Evolutionary conservation across 2,113 vertebrate genomes (phyloP).

Genomic region (Forbesichthys agassizii): DNA sequence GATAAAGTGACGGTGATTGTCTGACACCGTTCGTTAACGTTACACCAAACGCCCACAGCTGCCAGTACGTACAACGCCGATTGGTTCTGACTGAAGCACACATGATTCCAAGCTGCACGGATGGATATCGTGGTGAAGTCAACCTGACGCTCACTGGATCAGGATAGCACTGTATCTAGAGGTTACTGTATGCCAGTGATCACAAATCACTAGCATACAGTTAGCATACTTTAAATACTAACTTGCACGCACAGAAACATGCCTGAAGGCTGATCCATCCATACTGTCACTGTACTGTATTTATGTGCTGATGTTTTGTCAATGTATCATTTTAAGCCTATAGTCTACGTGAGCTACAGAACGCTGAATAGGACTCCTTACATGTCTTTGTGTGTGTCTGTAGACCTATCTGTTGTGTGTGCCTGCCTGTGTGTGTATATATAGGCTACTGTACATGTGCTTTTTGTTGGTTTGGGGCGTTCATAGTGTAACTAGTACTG

Average conservation of each 20-base stretch:
- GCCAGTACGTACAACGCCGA: too few species aligned
- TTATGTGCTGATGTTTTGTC: constrained; percentile 19
- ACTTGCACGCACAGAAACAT: constrained; percentile 11
- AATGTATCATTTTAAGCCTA: constrained; percentile 7
- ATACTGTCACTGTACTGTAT: constrained; percentile 16
- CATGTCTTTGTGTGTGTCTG: neutral
- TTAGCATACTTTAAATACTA: constrained; percentile 11
- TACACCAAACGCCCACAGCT: too few species aligned
- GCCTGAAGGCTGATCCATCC: neutral
- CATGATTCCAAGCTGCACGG: too few species aligned
- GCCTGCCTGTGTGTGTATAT: neutral
- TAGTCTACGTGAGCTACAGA: neutral
- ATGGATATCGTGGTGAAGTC: too few species aligned
- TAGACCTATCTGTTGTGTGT: neutral
- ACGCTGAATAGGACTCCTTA: too few species aligned
- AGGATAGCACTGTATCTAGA: too few species aligned
- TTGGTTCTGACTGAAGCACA: too few species aligned
- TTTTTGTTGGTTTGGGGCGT: neutral
- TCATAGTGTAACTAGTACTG: neutral
- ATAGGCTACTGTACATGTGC: neutral
- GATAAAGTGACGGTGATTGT: too few species aligned
- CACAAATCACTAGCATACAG: too few species aligned
- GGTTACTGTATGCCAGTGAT: too few species aligned
- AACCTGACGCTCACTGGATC: too few species aligned
- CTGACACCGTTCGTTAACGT: too few species aligned